Evolutionary conservation across 2,888 invertebrate species (phyloP), one percentile per base, ranked within the genome.

Genomic region (Pasiphila rectangulata): DNA sequence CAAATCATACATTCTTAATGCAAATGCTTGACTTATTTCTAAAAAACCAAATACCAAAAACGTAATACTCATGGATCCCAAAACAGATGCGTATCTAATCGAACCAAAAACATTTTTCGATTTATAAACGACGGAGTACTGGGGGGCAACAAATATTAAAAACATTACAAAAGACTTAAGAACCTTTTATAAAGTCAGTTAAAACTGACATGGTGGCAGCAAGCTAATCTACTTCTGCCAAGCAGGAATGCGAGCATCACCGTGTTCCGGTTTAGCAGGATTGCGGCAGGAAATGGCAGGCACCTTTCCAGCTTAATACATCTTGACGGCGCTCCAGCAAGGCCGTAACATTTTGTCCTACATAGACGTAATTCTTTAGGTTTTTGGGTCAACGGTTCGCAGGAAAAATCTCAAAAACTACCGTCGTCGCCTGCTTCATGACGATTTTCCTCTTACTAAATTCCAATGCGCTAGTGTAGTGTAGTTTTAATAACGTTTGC

Each of bases 261-360:
- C 10, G 23, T 6, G 19, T 44, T 44, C 44, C 44, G 36, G 38
- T 23, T 21, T 16, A 35, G 41, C 25, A 41, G 27, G 20, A 32
- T 32, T 20, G 32, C 36, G 1, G 35, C 16, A 24, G 36, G 32
- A 42, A 37, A 42, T 46, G 23, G 29, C 46, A 30, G 23, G 24
- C 24, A 37, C 36, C 41, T 30, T 20, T 9, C 12, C 15, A 46
- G 25, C 43, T 27, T 25, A 15, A 12, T 29, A 24, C 30, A 41
- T 20, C 41, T 36, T 25, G 19, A 23, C 23, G 39, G 21, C 43
- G n/a, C 10, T 6, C 10, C 16, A 10, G 16, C 17, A 20, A 34
- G 21, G 20, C 15, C 21, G 35, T 34, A 27, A 27, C 20, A 34
- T 39, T 46, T 35, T 29, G 12, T 25, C 19, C 23, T 24, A 24